These are phyloP conservation scores for Sternarchorhynchus goeldii DNA, from an alignment of 2,797 vertebrate species.

Conservation along the genomic window DNA sequence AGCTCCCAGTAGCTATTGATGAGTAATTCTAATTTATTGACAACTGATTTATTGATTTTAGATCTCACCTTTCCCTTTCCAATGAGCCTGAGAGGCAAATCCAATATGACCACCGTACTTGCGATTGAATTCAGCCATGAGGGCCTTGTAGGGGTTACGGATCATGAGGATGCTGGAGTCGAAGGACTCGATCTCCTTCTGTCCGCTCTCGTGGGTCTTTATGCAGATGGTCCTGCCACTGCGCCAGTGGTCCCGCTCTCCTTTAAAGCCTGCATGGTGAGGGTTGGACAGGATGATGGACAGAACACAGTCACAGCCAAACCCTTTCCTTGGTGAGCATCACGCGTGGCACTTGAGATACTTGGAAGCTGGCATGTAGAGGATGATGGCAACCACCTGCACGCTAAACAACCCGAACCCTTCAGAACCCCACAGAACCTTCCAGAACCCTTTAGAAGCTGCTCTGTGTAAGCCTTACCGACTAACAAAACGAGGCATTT, in stretches of 20 bases:
- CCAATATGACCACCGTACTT: slow-evolving; percentile 95
- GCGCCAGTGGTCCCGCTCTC: slow-evolving; percentile 94
- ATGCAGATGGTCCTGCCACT: slow-evolving; percentile 93
- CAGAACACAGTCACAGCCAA: background rate
- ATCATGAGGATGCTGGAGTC: slow-evolving; percentile 90
- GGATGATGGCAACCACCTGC: no score
- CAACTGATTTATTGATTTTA: background rate
- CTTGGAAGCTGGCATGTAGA: no score
- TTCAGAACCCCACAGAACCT: no score
- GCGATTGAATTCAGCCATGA: slow-evolving; percentile 98
- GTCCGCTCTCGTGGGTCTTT: slow-evolving; percentile 95
- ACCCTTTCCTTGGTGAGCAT: no score
- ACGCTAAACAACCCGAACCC: no score
- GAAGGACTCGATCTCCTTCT: slow-evolving; percentile 92
- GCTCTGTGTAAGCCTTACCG: no score
- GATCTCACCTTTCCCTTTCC: slow-evolving; percentile 93
- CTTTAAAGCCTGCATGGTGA: slow-evolving; percentile 83
- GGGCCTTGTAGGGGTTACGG: slow-evolving; percentile 95
- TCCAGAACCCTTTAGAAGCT: no score
- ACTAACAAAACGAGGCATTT: no score
- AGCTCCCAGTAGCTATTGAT: background rate
- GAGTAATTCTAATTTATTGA: no score
- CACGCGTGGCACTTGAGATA: no score
- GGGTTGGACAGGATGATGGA: background rate
- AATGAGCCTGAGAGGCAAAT: slow-evolving; percentile 93